phyloP scores from a whole-genome alignment of 2,888 invertebrate species.

The Zhengitettix transpicula region DNA sequence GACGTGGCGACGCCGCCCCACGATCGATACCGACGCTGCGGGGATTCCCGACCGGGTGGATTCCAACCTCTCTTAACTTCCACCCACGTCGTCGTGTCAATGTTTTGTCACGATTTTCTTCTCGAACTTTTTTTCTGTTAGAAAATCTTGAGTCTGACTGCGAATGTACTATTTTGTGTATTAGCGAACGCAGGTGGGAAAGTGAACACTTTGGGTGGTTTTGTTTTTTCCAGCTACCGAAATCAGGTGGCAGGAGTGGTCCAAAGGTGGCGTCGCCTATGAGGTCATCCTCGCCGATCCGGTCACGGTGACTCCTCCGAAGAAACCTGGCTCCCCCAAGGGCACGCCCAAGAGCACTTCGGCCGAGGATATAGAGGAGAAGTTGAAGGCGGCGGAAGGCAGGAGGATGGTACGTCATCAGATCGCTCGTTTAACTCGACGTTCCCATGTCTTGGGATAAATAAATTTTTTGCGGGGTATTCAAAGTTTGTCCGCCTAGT shows the following conservation, averaged over 20 bases:
- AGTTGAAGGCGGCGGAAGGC: constrained; percentile 85
- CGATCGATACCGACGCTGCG: constrained; percentile 11
- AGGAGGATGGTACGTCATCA: constrained; percentile 65
- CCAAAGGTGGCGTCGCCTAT: constrained; percentile 79
- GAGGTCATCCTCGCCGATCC: constrained; percentile 84
- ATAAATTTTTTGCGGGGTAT: neutral
- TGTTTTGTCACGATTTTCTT: too few species aligned
- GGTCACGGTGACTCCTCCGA: constrained; percentile 45
- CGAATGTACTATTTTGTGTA: too few species aligned
- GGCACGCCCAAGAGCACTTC: constrained; percentile 40
- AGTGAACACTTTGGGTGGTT: too few species aligned
- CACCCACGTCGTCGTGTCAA: too few species aligned
- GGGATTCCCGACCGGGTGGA: neutral
- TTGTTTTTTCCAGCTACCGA: constrained; percentile 52
- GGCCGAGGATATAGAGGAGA: constrained; percentile 79
- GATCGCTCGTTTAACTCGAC: neutral
- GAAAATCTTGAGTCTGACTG: too few species aligned
- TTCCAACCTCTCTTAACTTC: too few species aligned
- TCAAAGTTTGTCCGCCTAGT: too few species aligned
- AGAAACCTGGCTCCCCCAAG: constrained; percentile 44
- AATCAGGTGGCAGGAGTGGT: constrained; percentile 83
- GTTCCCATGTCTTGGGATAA: too few species aligned
- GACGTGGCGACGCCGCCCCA: constrained; percentile 14
- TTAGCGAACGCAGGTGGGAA: too few species aligned
- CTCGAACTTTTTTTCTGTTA: too few species aligned